Conservation (phyloP, 2,888 invertebrate genomes). For the Periphyllus acericola region DNA sequence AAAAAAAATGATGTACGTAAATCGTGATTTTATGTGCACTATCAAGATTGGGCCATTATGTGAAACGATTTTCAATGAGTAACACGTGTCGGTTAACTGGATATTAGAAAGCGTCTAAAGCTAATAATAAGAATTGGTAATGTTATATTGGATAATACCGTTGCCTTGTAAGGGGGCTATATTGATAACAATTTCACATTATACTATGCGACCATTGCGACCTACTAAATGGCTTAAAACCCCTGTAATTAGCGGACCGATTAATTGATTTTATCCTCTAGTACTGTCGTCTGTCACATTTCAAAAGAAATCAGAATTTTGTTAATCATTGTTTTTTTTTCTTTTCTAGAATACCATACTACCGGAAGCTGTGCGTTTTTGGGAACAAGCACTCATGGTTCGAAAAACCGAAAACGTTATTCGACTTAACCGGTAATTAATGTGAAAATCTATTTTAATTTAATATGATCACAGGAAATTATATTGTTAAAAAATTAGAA, state of each 20-base stretch:
- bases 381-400: conserved; percentile 92
- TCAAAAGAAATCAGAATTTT: conserved; percentile 10
- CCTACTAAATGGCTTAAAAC: conserved; percentile 40
- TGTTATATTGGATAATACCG: conserved; percentile 37
- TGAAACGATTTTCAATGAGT: conserved; percentile 30
- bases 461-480: conserved; percentile 1
- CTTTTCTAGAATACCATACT: conserved; percentile 82
- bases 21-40: conserved; percentile 3
- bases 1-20: background rate
- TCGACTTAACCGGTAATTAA: conserved; percentile 82
- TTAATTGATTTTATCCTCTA: conserved; percentile 34
- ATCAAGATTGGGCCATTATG: conserved; percentile 17
- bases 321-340: conserved; percentile 51
- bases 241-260: conserved; percentile 35
- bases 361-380: conserved; percentile 91
- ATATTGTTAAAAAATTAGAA: background rate
- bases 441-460: conserved; percentile 16
- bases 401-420: conserved; percentile 87
- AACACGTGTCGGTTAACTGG: conserved; percentile 18
- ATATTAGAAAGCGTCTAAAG: conserved; percentile 43
- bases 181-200: conserved; percentile 49
- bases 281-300: conserved; percentile 11
- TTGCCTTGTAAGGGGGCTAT: conserved; percentile 36
- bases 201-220: conserved; percentile 27
- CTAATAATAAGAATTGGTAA: conserved; percentile 26